Evolutionary conservation across 2,888 invertebrate genomes (phyloP), one percentile per base, ranked within the genome.

Genomic region (Tiliacea citrago): DNA sequence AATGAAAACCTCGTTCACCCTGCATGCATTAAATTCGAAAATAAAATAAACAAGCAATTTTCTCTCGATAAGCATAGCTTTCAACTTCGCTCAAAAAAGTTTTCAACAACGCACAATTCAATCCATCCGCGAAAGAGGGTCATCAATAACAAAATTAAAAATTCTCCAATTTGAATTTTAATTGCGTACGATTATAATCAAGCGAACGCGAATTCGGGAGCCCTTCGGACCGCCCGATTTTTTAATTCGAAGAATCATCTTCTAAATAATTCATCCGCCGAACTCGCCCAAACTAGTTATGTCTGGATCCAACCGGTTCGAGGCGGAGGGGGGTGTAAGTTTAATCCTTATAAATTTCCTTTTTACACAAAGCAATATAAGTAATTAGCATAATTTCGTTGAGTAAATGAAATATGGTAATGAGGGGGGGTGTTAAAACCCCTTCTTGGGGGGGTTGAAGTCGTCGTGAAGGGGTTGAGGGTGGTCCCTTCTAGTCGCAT

Each of bases 351-450:
- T 96, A 96, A 96, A 96, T 96, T 96, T 96, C 96, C 96, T 96
- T 96, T 96, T 96, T 96, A 96, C 96, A 96, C 96, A 96, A 96
- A 96, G 96, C 96, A 96, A 96, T 96, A 96, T 96, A 96, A 96
- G 95, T 96, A 96, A 96, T 96, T 96, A 96, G 96, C 96, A 96
- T 96, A 96, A 96, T 96, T 96, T 96, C 95, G 96, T 96, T 96
- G 96, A 96, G 96, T 96, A 96, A 96, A 96, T 96, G 96, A 96
- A 96, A 96, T 96, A 96, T 96, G 96, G 96, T 96, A 96, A 96
- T 96, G 93, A 96, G 96, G 95, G 95, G 95, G 93, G 94, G 92
- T 89, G 89, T 87, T 90, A 84, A 76, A 92, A 93, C 94, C 95
- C 95, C 94, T 94, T 95, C 93, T 94, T 92, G 89, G 90, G 90